These are phyloP conservation scores for Ommatoiulus sabulosus DNA, from an alignment of 2,888 invertebrate species.

Conservation along the genomic window DNA sequence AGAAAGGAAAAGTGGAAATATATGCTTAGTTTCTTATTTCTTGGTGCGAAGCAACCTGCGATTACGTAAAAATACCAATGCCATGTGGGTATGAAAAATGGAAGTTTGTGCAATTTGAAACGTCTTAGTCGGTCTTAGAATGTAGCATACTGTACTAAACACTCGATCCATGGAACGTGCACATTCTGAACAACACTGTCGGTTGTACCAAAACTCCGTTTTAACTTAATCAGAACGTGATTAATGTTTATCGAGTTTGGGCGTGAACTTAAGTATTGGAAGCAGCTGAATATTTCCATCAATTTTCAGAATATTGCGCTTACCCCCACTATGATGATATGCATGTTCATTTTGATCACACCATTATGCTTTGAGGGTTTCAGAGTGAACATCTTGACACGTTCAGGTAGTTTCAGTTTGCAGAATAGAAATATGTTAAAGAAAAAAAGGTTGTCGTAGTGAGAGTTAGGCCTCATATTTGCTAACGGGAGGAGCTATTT, in stretches of 20 bases:
- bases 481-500: conserved; percentile 45
- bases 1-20: conserved; percentile 15
- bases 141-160: not conserved
- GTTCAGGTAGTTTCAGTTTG: conserved; percentile 3
- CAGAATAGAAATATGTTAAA: not conserved
- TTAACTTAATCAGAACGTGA: too few relatives aligned
- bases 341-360: conserved; percentile 24
- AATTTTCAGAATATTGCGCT: not conserved
- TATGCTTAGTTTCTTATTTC: conserved; percentile 44
- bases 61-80: not conserved
- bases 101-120: not conserved
- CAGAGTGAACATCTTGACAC: not conserved
- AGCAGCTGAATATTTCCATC: not conserved
- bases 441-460: not conserved
- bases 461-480: conserved; percentile 45
- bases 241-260: too few relatives aligned
- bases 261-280: too few relatives aligned
- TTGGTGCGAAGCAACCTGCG: conserved; percentile 10
- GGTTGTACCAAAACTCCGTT: too few relatives aligned
- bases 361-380: not conserved
- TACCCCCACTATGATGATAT: not conserved
- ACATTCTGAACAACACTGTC: not conserved
- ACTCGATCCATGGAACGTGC: not conserved
- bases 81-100: not conserved
- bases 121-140: not conserved